Evolutionary conservation across 2,797 vertebrate genomes (phyloP).

Genomic region (Anableps anableps): DNA sequence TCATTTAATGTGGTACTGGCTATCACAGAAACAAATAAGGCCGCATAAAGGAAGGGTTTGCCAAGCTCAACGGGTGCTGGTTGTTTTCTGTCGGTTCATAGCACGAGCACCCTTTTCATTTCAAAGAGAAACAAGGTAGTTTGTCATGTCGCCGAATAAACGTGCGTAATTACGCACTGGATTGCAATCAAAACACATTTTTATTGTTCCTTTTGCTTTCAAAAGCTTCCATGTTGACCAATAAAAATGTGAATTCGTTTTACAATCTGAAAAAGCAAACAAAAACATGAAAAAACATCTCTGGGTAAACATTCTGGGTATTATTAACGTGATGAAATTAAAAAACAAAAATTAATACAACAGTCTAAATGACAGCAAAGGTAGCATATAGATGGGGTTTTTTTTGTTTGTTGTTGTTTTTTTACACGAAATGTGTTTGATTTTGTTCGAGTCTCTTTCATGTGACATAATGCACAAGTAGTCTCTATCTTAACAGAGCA

Average conservation of each 20-base stretch:
- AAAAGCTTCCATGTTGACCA: not conserved
- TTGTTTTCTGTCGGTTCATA: slow-evolving; percentile 52
- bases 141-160: slow-evolving; percentile 5
- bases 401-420: no score
- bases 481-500: not conserved
- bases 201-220: not conserved
- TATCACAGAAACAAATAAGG: slow-evolving; percentile 65
- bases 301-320: not conserved
- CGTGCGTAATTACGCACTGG: slow-evolving; percentile 62
- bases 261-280: not conserved
- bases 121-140: slow-evolving; percentile 24
- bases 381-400: no score
- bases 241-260: not conserved
- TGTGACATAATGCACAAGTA: slow-evolving; percentile 14
- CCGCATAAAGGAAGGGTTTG: slow-evolving; percentile 37
- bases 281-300: not conserved
- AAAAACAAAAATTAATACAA: not conserved
- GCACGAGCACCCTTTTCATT: slow-evolving; percentile 42
- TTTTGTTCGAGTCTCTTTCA: not conserved
- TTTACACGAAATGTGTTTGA: not conserved
- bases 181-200: slow-evolving; percentile 2
- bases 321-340: not conserved
- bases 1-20: slow-evolving; percentile 75
- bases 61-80: slow-evolving; percentile 56
- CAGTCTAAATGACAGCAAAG: not conserved